Conservation (phyloP, 2,797 vertebrate species). For the Coracias cyanogaster region DNA sequence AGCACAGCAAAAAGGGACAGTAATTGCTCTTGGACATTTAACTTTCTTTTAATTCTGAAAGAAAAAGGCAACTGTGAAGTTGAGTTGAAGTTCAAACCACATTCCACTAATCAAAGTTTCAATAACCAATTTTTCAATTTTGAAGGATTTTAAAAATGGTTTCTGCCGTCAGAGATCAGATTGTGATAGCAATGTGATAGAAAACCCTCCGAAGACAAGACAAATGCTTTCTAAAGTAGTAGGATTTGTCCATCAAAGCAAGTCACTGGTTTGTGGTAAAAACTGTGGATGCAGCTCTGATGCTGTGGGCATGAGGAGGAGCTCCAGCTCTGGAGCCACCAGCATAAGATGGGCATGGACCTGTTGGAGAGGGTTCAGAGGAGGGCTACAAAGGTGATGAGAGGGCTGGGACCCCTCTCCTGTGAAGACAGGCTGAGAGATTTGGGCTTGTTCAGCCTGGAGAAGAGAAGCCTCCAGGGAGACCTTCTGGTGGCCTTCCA, state of each 20-base stretch:
- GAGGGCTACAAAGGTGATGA: neutral
- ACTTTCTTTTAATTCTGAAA: neutral
- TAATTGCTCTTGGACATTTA: neutral
- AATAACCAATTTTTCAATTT: neutral
- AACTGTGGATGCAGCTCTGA: neutral
- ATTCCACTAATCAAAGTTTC: neutral
- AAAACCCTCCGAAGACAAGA: neutral
- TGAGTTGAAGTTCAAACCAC: neutral
- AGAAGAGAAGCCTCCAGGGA: too few species aligned
- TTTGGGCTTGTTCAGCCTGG: too few species aligned
- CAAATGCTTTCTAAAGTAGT: neutral
- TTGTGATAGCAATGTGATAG: neutral
- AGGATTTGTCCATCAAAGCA: neutral
- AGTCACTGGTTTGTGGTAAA: neutral
- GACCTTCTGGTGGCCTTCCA: too few species aligned
- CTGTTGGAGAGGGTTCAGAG: too few species aligned
- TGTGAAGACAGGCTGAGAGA: too few species aligned
- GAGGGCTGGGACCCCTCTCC: neutral
- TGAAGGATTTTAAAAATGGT: neutral
- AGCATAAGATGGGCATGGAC: too few species aligned
- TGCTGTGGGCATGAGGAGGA: neutral
- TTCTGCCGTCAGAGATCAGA: neutral
- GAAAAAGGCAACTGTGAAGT: neutral
- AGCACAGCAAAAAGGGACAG: neutral
- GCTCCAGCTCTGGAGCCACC: too few species aligned